phyloP scores from a whole-genome alignment of 2,888 invertebrate genomes.

The Busseola fusca region DNA sequence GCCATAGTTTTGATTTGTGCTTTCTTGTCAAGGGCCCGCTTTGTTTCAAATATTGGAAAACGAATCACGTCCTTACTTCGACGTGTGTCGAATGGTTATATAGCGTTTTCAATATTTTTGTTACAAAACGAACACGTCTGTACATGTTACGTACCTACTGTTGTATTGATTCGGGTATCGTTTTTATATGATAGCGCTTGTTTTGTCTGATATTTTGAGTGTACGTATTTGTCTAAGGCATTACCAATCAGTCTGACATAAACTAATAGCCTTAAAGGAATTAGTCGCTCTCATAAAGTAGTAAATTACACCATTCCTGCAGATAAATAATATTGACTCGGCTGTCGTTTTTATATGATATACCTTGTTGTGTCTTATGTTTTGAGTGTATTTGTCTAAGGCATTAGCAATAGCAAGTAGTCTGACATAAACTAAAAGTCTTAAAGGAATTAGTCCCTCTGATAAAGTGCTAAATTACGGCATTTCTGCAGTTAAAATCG shows the following conservation, averaged over 20 bases:
- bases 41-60: constrained; percentile 84
- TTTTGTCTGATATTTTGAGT: constrained; percentile 16
- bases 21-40: constrained; percentile 80
- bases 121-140: constrained; percentile 72
- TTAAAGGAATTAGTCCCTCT: background rate
- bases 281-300: background rate
- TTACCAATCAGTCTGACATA: constrained; percentile 7
- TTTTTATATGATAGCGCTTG: constrained; percentile 26
- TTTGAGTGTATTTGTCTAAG: constrained; percentile 14
- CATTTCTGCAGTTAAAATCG: background rate
- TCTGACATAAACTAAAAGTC: background rate
- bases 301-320: background rate
- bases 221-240: constrained; percentile 12
- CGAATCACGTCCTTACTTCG: constrained; percentile 78
- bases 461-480: background rate
- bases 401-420: constrained; percentile 17
- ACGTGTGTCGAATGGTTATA: constrained; percentile 80
- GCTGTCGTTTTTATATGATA: constrained; percentile 28
- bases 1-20: constrained; percentile 81
- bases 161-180: constrained; percentile 47
- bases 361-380: constrained; percentile 18
- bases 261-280: background rate
- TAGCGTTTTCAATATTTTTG: constrained; percentile 81
- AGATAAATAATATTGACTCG: constrained; percentile 48
- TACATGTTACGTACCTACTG: constrained; percentile 67